A percentile compares a stretch with the other conserved stretches of the same genome.
Conservation (phyloP, 2,888 invertebrate species). For the Lycophotia porphyrea region DNA sequence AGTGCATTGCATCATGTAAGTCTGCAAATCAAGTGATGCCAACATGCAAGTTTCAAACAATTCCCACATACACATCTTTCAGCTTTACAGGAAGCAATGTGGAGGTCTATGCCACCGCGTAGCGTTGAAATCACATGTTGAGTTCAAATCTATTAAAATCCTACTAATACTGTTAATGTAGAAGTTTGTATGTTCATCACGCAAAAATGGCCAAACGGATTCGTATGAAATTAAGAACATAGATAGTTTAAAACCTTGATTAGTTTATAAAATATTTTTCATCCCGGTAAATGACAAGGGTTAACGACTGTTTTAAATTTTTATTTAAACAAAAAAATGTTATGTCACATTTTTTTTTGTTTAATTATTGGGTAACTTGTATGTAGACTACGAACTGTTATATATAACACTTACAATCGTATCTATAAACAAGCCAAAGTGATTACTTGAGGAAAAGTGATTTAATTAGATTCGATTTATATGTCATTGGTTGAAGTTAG, state of each 20-base stretch:
- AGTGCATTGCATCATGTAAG: no score
- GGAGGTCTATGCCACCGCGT: constrained; percentile 37
- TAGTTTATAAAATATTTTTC: no score
- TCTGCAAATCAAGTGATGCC: not conserved
- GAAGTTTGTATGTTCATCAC: not conserved
- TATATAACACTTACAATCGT: no score
- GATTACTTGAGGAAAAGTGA: no score
- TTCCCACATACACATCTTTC: constrained; percentile 11
- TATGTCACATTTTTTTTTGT: no score
- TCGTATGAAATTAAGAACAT: not conserved
- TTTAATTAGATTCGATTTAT: no score
- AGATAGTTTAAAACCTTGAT: no score
- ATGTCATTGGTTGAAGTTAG: no score
- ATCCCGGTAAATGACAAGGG: not conserved
- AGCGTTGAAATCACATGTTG: constrained; percentile 39
- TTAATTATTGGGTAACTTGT: no score
- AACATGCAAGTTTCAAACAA: constrained; percentile 3
- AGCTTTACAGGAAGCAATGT: constrained; percentile 40
- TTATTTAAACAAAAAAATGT: not conserved
- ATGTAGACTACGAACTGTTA: no score
- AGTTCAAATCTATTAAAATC: not conserved
- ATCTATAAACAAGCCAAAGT: no score
- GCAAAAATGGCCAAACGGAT: not conserved
- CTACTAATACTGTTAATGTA: not conserved
- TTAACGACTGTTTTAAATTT: not conserved